Evolutionary conservation across 1,140 invertebrate genomes (phyloP), one percentile per base, ranked within the genome.

Genomic region (Macrobrachium rosenbergii): DNA sequence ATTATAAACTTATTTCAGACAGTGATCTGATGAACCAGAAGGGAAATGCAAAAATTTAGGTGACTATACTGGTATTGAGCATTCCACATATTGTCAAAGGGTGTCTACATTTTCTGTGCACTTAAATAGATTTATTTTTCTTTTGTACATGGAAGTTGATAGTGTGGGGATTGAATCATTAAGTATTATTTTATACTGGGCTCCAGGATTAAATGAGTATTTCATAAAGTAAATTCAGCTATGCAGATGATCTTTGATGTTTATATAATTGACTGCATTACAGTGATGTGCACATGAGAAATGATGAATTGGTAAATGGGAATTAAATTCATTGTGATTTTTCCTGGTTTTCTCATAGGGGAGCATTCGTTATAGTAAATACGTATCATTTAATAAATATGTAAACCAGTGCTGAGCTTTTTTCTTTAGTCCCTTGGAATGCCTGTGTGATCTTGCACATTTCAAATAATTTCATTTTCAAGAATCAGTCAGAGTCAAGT

Each of bases 311-410:
- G 69, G 69, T 72, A 72, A 43, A 72, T 23, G 69, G 69, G 37
- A 72, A 72, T 28, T 23, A 72, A 72, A 43, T 72, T 43, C 37
- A 23, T 72, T 72, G 69, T 72, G 69, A 72, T 72, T 72, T 69
- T 72, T 72, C 69, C 69, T 72, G 67, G n/a, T 72, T 72, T 72
- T 72, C 69, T 72, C 69, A 72, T 72, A 72, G 69, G 69, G 69
- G 69, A 72, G 69, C 69, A 72, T 72, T 43, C 21, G 69, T 72
- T 72, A 72, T 72, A 72, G 69, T 72, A 72, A 23, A 72, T 72
- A 72, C 69, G 69, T 72, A 72, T 72, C 69, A 72, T 72, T 72
- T 72, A 72, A 72, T 72, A 72, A 72, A 72, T 23, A 72, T 72
- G 69, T 72, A 72, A 72, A 72, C 69, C 52, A 52, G 52, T 52